Base-by-base conservation (phyloP, 2,113 vertebrate genomes). In the Xyrauchen texanus region DNA sequence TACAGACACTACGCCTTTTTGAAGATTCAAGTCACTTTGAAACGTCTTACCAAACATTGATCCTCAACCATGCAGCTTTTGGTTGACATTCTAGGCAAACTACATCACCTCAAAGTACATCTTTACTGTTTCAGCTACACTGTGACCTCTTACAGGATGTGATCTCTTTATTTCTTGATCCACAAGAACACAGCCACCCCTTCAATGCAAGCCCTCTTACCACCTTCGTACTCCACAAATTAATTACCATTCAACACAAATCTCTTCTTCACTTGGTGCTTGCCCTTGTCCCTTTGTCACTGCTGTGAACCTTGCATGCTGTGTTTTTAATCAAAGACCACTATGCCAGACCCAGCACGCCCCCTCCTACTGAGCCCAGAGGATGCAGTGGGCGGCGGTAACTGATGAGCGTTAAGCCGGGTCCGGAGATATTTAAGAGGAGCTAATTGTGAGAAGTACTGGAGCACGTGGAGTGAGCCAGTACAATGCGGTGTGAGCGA, bases 311-410 rank as follows among this genome's bases (percentile, higher is more conserved):
- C 58, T 7, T 7, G 67, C 82, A 78, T 65, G 78, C 80, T 82
- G 78, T 34, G 21, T 80, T 87, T 87, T 85, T 85, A 87, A 85
- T 83, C 82, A 87, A 85, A 85, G 81, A 83, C 73, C 83, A 45
- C 71, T 53, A 81, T 21, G 76, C 71, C 73, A 79, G 63, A 80
- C 81, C 79, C 80, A 81, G 72, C 80, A 81, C 70, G 63, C 67
- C 74, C 62, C 73, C 66, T 34, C 74, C 53, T 34, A 7, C 78
- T n/a, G 68, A 68, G 64, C 75, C 58, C 76, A 70, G 61, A 70
- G 61, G 78, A 77, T 52, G 61, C 62, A 65, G 74, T 34, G 4
- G 74, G 49, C 51, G 70, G 57, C 66, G 21, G 71, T 79, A 73
- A 71, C 44, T 65, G 68, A 53, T 77, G 62, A 78, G 72, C 51